Evolutionary conservation across 1,140 invertebrate species (phyloP).

Genomic region (Argopecten irradians): DNA sequence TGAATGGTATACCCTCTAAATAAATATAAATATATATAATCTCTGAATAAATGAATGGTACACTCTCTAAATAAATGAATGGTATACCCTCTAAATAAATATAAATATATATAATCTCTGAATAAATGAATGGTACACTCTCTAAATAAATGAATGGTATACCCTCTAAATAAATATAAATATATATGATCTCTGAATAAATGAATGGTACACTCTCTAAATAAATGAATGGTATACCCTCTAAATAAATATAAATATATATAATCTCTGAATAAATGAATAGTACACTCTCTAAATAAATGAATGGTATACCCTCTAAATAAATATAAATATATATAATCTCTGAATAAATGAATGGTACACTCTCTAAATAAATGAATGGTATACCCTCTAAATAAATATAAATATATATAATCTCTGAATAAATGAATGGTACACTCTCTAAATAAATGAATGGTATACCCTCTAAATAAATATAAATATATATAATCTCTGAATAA

Average conservation of each 20-base stretch:
- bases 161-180: background rate
- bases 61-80: background rate
- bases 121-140: too few relatives aligned
- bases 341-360: too few relatives aligned
- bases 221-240: background rate
- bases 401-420: too few relatives aligned
- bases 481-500: background rate
- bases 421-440: background rate
- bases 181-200: background rate
- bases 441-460: background rate
- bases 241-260: too few relatives aligned
- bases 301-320: background rate
- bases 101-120: too few relatives aligned
- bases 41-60: background rate
- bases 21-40: too few relatives aligned
- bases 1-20: too few relatives aligned
- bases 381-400: too few relatives aligned
- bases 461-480: too few relatives aligned
- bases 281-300: background rate
- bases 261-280: background rate
- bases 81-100: background rate
- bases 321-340: too few relatives aligned
- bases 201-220: background rate
- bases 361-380: too few relatives aligned
- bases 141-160: background rate